Percentiles rank a stretch among this genome's conserved stretches.
These are phyloP conservation scores for Hanleya hanleyi DNA, from an alignment of 2,888 invertebrate genomes.

Conservation along the genomic window DNA sequence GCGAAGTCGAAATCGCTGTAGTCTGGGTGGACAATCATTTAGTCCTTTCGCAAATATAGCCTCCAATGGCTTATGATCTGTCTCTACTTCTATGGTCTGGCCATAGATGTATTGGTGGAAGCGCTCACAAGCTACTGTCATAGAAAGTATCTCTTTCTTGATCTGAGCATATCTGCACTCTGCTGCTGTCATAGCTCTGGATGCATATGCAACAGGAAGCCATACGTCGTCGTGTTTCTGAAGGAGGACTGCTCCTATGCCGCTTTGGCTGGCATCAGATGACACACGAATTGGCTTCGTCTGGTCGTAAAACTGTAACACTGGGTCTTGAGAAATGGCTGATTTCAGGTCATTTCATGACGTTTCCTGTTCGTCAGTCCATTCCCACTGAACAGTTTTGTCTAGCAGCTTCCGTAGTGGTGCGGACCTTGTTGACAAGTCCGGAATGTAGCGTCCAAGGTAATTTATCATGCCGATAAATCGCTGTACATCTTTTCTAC, in stretches of 20 bases:
- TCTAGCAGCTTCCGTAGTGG: slow-evolving; percentile 17
- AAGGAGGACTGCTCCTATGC: not conserved
- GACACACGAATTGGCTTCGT: not conserved
- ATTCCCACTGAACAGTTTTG: slow-evolving; percentile 6
- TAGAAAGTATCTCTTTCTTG: slow-evolving; percentile 40
- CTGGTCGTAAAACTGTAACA: slow-evolving; percentile 9
- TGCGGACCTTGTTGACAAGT: slow-evolving; percentile 14
- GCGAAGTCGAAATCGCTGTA: slow-evolving; percentile 24
- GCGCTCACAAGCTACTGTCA: slow-evolving; percentile 28
- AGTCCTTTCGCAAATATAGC: slow-evolving; percentile 16
- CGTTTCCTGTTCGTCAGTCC: slow-evolving; percentile 9
- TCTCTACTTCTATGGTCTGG: slow-evolving; percentile 3
- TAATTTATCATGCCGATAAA: slow-evolving; percentile 24
- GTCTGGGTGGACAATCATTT: slow-evolving; percentile 18
- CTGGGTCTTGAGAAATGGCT: not conserved
- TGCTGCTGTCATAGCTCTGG: slow-evolving; percentile 20
- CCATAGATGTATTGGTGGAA: slow-evolving; percentile 19
- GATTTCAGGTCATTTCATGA: not conserved
- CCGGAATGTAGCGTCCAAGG: slow-evolving; percentile 10
- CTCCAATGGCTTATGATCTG: slow-evolving; percentile 26
- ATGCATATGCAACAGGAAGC: slow-evolving; percentile 9
- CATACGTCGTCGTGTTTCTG: not conserved
- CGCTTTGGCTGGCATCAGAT: not conserved
- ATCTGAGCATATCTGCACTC: slow-evolving; percentile 40
- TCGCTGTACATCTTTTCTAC: slow-evolving; percentile 18